These are phyloP conservation scores for Tiliacea citrago DNA, from an alignment of 2,888 invertebrate species.

Conservation along the genomic window DNA sequence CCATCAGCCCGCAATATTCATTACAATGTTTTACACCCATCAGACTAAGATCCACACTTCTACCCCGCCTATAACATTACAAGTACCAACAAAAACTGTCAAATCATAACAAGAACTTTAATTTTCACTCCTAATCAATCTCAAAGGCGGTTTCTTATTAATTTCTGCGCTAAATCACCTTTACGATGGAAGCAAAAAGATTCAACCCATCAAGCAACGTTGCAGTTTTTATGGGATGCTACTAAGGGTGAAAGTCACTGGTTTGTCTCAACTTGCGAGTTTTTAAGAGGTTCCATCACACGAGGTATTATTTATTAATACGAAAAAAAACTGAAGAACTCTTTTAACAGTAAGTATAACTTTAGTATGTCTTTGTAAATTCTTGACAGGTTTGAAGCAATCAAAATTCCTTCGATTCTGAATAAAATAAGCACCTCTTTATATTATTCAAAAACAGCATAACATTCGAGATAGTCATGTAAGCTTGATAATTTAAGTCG, in stretches of 20 bases:
- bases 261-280: not conserved
- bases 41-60: conserved; percentile 6
- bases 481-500: not conserved
- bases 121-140: conserved; percentile 84
- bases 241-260: conserved; percentile 66
- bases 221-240: conserved; percentile 82
- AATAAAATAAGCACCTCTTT: not conserved
- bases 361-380: not conserved
- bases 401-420: not conserved
- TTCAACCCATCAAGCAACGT: conserved; percentile 87
- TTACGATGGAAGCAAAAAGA: conserved; percentile 84
- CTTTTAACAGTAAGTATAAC: not conserved
- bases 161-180: conserved; percentile 86
- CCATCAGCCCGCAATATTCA: conserved; percentile 32
- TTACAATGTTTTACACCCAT: conserved; percentile 53
- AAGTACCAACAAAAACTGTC: conserved; percentile 56
- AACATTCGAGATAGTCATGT: not conserved
- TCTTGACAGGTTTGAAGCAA: not conserved
- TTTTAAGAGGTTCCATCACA: not conserved
- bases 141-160: conserved; percentile 84
- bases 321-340: too few relatives aligned
- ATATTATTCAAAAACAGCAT: not conserved
- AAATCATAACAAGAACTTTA: conserved; percentile 69
- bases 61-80: conserved; percentile 39
- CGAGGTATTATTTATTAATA: not conserved